Base-by-base conservation (phyloP, 1,140 invertebrate species). In the Doryteuthis pealeii region DNA sequence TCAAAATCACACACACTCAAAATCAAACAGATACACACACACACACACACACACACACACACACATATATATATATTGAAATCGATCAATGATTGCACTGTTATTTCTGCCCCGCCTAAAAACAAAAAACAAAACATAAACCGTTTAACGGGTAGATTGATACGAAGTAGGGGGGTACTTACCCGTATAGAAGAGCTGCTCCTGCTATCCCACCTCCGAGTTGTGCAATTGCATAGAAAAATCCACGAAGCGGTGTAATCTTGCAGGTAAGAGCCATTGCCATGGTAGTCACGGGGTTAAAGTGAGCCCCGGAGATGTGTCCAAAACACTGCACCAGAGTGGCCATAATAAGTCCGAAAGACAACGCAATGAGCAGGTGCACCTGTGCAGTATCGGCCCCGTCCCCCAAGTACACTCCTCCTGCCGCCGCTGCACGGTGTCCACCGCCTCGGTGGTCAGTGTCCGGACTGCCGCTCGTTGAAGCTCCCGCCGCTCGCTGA, bases 321-420 rank as follows among this genome's bases (percentile, higher is more conserved):
- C 76, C 76, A 28, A 82, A 67, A 26, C 74, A 73, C 73, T 77
- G 79, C 18, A 78, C 79, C 22, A 81, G 45, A 4, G 93, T 93
- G 32, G 93, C 94, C 72, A 96, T 93, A 26, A 92, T 91, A n/a
- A 97, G 90, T 67, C 95, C 95, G 30, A 75, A 75, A 33, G 33
- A 72, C 10, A 75, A 31, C 2, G 74, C 43, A 22, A 75, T 69
- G 26, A 74, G 14, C 15, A 74, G 28, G 18, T 74, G 43, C 30
- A 54, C 35, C 22, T 28, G 31, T 26, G 31, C 35, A 5, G 35
- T 40, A 30, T 74, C 35, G 6, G 33, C n/a, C 30, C n/a, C 28
- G 67, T 70, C 73, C 14, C 49, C 45, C 6, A 62, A 22, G 18
- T 62, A n/a, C 6, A 15, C 54, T 22, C 54, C 54, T 40, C 35